Conservation (phyloP, 2,797 vertebrate species). For the Babyrousa celebensis region DNA sequence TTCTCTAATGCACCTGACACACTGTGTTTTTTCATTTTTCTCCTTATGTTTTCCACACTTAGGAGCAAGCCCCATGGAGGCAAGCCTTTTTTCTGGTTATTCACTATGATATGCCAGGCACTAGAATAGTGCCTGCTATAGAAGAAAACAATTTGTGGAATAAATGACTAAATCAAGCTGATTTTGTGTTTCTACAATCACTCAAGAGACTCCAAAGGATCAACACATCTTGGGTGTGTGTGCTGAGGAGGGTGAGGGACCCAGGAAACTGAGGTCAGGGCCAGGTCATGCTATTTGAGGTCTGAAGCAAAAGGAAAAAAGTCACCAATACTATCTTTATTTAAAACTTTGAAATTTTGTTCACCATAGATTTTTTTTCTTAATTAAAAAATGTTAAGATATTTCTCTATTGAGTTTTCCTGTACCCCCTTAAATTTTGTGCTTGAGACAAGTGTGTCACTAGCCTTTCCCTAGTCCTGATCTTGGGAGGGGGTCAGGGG, state of each 20-base stretch:
- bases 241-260: neutral
- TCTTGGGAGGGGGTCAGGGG: neutral
- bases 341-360: constrained; percentile 48
- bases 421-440: neutral
- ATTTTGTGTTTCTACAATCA: neutral
- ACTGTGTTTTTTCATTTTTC: neutral
- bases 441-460: neutral
- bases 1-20: neutral
- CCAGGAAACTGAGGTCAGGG: neutral
- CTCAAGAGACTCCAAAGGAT: neutral
- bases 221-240: neutral
- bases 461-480: neutral
- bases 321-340: neutral
- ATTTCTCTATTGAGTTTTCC: neutral
- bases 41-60: neutral
- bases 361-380: neutral
- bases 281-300: neutral
- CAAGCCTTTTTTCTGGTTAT: neutral
- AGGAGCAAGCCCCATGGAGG: neutral
- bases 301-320: constrained; percentile 13
- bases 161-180: constrained; percentile 4
- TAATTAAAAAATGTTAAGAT: neutral
- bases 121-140: neutral
- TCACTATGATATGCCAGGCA: neutral
- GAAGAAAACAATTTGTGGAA: neutral